phyloP scores from a whole-genome alignment of 2,113 vertebrate species.

The Pelusios castaneus region DNA sequence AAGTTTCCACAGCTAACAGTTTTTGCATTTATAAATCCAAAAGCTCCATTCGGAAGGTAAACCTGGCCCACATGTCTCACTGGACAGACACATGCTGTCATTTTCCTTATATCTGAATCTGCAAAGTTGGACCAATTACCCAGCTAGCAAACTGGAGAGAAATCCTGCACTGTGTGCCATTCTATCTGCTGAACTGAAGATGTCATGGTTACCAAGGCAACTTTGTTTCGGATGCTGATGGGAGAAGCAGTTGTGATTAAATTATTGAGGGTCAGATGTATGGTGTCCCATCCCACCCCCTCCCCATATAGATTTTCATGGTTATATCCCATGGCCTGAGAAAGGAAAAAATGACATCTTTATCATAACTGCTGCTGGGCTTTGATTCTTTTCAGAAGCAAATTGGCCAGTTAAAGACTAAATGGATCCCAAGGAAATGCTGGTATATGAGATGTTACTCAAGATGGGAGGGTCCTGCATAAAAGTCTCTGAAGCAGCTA shows the following conservation, averaged over 20 bases:
- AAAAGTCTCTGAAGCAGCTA: not conserved
- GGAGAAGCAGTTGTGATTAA: constrained; percentile 5
- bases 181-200: not conserved
- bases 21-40: constrained; percentile 50
- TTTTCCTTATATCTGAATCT: constrained; percentile 23
- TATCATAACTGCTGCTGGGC: too few species aligned
- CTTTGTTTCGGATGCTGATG: not conserved
- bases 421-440: not conserved
- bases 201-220: constrained; percentile 15
- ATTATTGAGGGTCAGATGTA: not conserved
- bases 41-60: constrained; percentile 42
- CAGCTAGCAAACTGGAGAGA: constrained; percentile 60
- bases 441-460: not conserved
- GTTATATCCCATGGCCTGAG: not conserved
- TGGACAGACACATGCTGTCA: constrained; percentile 46
- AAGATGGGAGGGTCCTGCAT: not conserved
- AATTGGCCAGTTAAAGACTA: not conserved
- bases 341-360: too few species aligned
- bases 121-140: constrained; percentile 65
- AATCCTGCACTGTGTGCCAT: constrained; percentile 3
- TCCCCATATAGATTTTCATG: not conserved
- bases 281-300: not conserved
- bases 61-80: constrained; percentile 30
- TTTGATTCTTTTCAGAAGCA: not conserved
- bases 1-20: constrained; percentile 58